Evolutionary conservation across 2,888 invertebrate species (phyloP).

Genomic region (Toxonevra muliebris): DNA sequence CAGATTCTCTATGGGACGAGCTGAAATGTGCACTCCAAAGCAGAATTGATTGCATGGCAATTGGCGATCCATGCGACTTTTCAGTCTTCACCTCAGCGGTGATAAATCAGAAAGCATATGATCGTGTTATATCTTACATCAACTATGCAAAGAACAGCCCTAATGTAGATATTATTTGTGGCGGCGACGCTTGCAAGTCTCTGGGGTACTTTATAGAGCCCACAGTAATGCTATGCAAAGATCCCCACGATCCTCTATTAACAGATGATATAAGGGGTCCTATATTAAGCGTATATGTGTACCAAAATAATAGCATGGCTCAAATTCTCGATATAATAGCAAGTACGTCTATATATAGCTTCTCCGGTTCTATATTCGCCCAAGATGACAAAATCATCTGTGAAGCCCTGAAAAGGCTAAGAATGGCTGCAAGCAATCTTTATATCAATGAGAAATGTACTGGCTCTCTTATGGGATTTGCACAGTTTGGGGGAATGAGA

Average conservation of each 20-base stretch:
- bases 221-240: conserved; percentile 34
- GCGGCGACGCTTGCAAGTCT: conserved; percentile 36
- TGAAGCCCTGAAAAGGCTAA: conserved; percentile 79
- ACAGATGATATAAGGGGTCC: conserved; percentile 38
- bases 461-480: conserved; percentile 96
- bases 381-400: conserved; percentile 71
- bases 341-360: conserved; percentile 29
- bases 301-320: conserved; percentile 33
- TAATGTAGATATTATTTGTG: conserved; percentile 57
- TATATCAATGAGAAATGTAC: conserved; percentile 97
- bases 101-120: conserved; percentile 31
- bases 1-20: conserved; percentile 78
- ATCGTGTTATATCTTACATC: conserved; percentile 28
- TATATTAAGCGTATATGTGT: conserved; percentile 37
- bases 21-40: conserved; percentile 19
- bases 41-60: conserved; percentile 20
- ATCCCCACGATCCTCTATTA: conserved; percentile 37
- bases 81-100: conserved; percentile 35
- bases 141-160: conserved; percentile 26
- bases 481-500: conserved; percentile 94
- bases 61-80: conserved; percentile 40
- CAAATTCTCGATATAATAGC: conserved; percentile 28
- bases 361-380: conserved; percentile 37
- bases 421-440: conserved; percentile 92
- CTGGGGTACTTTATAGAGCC: conserved; percentile 40